Percentiles rank a stretch among this genome's conserved stretches.
phyloP scores from a whole-genome alignment of 2,888 invertebrate genomes.

The Microplitis deprimator region DNA sequence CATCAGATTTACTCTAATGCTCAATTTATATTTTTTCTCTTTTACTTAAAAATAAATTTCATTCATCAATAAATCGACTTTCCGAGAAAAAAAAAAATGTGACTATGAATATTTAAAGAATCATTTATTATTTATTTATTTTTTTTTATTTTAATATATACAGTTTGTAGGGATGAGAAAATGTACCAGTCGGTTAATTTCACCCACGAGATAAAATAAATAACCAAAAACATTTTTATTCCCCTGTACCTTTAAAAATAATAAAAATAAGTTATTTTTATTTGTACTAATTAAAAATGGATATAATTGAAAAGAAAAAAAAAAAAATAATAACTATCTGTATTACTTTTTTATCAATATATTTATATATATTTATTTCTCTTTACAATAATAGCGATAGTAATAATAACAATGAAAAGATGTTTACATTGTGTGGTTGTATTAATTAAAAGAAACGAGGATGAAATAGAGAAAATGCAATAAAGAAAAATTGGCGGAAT shows the following conservation, averaged over 20 bases:
- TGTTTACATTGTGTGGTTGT: neutral
- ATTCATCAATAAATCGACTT: no score
- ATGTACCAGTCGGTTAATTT: neutral
- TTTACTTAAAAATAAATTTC: no score
- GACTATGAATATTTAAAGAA: no score
- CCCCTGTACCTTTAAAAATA: neutral
- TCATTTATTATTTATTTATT: neutral
- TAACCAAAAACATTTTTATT: neutral
- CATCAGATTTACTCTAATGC: neutral
- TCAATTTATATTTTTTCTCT: neutral
- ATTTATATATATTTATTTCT: neutral
- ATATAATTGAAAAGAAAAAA: neutral
- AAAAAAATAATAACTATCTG: no score
- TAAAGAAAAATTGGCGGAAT: slow-evolving; percentile 26
- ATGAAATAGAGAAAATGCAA: slow-evolving; percentile 28
- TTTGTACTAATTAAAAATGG: neutral
- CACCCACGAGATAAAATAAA: neutral
- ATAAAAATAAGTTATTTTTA: neutral
- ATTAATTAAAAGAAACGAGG: neutral
- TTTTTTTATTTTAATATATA: no score
- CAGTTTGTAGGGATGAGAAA: neutral
- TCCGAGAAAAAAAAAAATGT: no score
- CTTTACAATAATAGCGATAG: neutral
- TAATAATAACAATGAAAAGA: neutral
- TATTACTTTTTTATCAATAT: no score